Evolutionary conservation across 2,113 vertebrate species (phyloP), one percentile per base, ranked within the genome.

Genomic region (Tautogolabrus adspersus): DNA sequence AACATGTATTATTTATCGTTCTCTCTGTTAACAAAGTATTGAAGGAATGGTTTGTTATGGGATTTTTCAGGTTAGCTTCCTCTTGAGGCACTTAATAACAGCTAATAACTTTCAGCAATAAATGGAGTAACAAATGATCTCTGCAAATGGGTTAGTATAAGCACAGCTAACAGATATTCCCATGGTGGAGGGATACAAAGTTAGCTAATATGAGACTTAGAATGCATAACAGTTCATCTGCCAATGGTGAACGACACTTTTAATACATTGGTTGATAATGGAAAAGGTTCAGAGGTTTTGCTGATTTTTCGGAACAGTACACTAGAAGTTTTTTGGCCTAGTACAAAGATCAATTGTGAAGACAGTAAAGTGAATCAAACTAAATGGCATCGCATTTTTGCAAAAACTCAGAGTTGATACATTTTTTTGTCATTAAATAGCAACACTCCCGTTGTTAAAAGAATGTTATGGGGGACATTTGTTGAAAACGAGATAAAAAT

Each of bases 141-240:
- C 2, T 21, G 52, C 34, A 49, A 64, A 42, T 58, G 52, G 30
- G 30, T 34, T 6, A 34, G 30, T 34, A 26, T 40, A 69, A 18
- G 13, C 64, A 22, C 19, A 11, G n/a, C 19, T 26, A 72, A 26
- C 10, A 6, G 69, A 52, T 58, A 0, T 63, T 58, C 67, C 68
- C 21, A 77, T 46, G 34, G 63, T 54, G 37, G 44, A 46, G 59
- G 52, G 52, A 64, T 30, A 37, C 46, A 63, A 46, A 51, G n/a
- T 16, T 38, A 65, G 67, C 68, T 37, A 74, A 61, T 18, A 12
- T 22, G 23, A n/a, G 15, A 38, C 13, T 10, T 5, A n/a, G 19
- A 10, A 8, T n/a, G 19, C 49, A n/a, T 9, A 52, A n/a, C 3
- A 10, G 5, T 9, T 1, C 5, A 6, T 23, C 46, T 52, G 15